Percentiles rank a stretch among this genome's conserved stretches.
phyloP scores from a whole-genome alignment of 2,888 invertebrate genomes.

The Apodemia hepburni region DNA sequence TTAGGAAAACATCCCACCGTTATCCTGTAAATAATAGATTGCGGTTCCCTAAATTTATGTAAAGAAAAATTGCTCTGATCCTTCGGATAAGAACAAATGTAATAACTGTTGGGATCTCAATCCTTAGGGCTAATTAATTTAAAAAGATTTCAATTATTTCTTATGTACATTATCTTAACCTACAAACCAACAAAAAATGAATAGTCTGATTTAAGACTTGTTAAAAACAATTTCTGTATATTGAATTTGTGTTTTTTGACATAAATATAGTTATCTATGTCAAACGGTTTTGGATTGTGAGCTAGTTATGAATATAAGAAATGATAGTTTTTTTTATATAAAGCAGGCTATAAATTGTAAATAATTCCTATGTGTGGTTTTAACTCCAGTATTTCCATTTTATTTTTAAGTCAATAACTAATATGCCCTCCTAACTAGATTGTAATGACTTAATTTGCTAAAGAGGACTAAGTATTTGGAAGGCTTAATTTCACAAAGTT shows the following conservation, averaged over 20 bases:
- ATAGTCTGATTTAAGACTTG: not conserved
- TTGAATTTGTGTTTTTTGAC: not conserved
- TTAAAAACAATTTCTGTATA: no score
- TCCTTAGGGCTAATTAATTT: not conserved
- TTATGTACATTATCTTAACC: not conserved
- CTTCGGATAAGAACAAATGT: not conserved
- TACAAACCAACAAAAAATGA: not conserved
- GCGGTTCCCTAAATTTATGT: constrained; percentile 11
- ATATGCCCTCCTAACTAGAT: not conserved
- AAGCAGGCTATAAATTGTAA: constrained; percentile 1
- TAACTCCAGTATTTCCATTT: constrained; percentile 9
- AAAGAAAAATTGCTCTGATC: not conserved
- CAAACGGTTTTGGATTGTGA: not conserved
- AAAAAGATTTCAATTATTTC: not conserved
- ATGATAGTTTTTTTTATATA: constrained; percentile 3
- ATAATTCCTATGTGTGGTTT: constrained; percentile 7
- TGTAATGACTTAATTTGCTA: not conserved
- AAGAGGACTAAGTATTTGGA: constrained; percentile 7
- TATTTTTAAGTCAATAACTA: not conserved
- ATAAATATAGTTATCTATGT: not conserved
- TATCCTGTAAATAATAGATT: constrained; percentile 19
- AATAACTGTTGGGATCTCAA: not conserved
- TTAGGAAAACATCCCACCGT: constrained; percentile 19
- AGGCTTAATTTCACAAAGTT: constrained; percentile 7
- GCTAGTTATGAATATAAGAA: not conserved